phyloP scores from a whole-genome alignment of 2,888 invertebrate species.

The Xylocampa areola region DNA sequence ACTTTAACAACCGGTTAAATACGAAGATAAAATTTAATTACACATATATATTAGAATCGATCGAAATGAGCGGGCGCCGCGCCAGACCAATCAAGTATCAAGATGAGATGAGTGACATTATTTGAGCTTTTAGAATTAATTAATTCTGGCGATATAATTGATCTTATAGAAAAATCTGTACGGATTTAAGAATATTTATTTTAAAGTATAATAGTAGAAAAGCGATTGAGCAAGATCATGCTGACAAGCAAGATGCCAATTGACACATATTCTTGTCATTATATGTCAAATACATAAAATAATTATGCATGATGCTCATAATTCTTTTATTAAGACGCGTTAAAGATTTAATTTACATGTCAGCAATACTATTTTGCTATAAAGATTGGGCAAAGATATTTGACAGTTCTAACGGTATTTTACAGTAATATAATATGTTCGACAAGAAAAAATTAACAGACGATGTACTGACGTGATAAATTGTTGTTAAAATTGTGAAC shows the following conservation, averaged over 20 bases:
- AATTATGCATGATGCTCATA: slow-evolving; percentile 9
- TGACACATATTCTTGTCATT: slow-evolving; percentile 1
- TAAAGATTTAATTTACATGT: slow-evolving; percentile 14
- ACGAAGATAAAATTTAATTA: slow-evolving; percentile 55
- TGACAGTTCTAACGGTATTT: slow-evolving; percentile 42
- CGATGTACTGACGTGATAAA: slow-evolving; percentile 76
- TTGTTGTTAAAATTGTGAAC: slow-evolving; percentile 83
- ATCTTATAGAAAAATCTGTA: slow-evolving; percentile 23
- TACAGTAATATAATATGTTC: slow-evolving; percentile 57
- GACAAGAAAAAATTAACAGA: slow-evolving; percentile 67
- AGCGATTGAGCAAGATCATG: slow-evolving; percentile 1
- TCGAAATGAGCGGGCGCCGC: slow-evolving; percentile 53
- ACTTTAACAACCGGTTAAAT: slow-evolving; percentile 56
- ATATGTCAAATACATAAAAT: slow-evolving; percentile 13
- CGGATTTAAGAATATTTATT: slow-evolving; percentile 7
- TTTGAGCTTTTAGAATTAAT: slow-evolving; percentile 45
- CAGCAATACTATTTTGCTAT: slow-evolving; percentile 19
- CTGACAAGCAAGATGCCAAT: slow-evolving; percentile 5
- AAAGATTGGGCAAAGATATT: slow-evolving; percentile 20
- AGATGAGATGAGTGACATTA: slow-evolving; percentile 49
- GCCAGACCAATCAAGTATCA: slow-evolving; percentile 53
- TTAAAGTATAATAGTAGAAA: slow-evolving; percentile 25
- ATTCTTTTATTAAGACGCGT: slow-evolving; percentile 21
- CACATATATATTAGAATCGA: slow-evolving; percentile 47
- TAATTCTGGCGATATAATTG: slow-evolving; percentile 34